Evolutionary conservation across 1,140 invertebrate genomes (phyloP).

Genomic region (Drosophila guanche): DNA sequence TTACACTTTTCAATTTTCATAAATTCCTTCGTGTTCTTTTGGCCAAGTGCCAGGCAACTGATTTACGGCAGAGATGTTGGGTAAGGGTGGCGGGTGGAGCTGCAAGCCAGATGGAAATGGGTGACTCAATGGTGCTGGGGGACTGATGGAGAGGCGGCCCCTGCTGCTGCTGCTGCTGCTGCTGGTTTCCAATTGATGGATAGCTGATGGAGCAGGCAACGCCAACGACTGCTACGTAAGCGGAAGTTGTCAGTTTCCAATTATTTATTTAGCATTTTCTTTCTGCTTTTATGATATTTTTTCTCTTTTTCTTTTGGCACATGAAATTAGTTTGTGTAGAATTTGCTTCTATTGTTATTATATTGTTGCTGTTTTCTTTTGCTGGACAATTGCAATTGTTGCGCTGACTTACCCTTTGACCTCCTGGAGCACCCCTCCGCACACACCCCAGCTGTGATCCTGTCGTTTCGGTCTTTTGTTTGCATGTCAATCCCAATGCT

Average conservation of each 20-base stretch:
- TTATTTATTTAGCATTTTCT: constrained; percentile 63
- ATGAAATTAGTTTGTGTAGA: constrained; percentile 51
- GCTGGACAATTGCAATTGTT: constrained; percentile 72
- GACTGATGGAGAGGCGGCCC: constrained; percentile 1
- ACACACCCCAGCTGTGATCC: neutral
- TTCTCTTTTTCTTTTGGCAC: neutral
- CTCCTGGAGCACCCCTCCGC: no score
- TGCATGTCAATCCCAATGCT: constrained; percentile 69
- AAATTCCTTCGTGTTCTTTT: constrained; percentile 61
- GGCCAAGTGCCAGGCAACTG: constrained; percentile 64
- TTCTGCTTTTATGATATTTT: no score
- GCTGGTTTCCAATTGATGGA: constrained; percentile 36
- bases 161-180: constrained; percentile 3
- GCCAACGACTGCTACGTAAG: constrained; percentile 30
- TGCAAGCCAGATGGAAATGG: neutral
- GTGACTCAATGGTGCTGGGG: constrained; percentile 53
- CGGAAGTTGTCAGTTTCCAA: constrained; percentile 70
- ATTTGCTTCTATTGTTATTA: constrained; percentile 42
- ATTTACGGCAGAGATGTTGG: constrained; percentile 56
- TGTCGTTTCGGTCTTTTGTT: constrained; percentile 46
- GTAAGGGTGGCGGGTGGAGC: constrained; percentile 1
- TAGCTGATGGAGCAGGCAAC: constrained; percentile 39
- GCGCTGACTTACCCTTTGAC: constrained; percentile 27
- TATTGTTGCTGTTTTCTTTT: constrained; percentile 31
- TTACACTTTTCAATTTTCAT: constrained; percentile 73